Evolutionary conservation across 2,797 vertebrate genomes (phyloP).

Genomic region (Sebastes alutus): DNA sequence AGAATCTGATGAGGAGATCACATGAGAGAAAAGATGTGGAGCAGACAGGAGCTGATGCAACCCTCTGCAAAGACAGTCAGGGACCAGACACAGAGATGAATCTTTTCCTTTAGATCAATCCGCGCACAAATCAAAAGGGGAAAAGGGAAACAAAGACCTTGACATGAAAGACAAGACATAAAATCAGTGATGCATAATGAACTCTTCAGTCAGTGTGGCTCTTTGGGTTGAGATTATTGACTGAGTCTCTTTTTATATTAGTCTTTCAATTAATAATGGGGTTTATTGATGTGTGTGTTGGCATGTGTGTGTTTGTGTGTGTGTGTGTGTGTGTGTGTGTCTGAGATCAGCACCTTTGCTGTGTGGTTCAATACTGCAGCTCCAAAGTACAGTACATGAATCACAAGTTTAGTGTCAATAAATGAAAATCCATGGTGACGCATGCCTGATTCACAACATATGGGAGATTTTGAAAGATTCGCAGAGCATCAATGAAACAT

Average conservation of each 20-base stretch:
- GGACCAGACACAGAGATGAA: conserved; percentile 41
- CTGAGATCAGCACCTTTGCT: conserved; percentile 13
- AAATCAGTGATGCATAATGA: conserved; percentile 32
- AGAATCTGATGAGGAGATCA: conserved; percentile 55
- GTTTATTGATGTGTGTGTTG: neutral
- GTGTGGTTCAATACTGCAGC: neutral
- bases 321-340: neutral
- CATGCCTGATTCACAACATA: neutral
- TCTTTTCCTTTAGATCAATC: conserved; percentile 52
- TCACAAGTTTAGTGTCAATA: conserved; percentile 24
- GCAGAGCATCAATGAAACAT: neutral
- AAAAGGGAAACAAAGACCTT: conserved; percentile 32
- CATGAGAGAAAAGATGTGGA: conserved; percentile 37
- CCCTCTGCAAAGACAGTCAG: conserved; percentile 44
- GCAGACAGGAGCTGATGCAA: conserved; percentile 66
- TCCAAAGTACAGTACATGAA: conserved; percentile 10
- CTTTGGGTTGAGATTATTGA: conserved; percentile 19
- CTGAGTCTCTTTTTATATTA: neutral
- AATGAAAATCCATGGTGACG: conserved; percentile 7
- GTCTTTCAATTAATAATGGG: conserved; percentile 39
- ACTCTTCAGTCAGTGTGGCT: conserved; percentile 13
- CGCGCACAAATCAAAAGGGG: conserved; percentile 40
- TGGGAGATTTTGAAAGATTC: neutral
- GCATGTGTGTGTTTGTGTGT: neutral
- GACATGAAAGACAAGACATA: conserved; percentile 12